Evolutionary conservation across 2,797 vertebrate genomes (phyloP), one percentile per base, ranked within the genome.

Genomic region (Sphenodon punctatus): DNA sequence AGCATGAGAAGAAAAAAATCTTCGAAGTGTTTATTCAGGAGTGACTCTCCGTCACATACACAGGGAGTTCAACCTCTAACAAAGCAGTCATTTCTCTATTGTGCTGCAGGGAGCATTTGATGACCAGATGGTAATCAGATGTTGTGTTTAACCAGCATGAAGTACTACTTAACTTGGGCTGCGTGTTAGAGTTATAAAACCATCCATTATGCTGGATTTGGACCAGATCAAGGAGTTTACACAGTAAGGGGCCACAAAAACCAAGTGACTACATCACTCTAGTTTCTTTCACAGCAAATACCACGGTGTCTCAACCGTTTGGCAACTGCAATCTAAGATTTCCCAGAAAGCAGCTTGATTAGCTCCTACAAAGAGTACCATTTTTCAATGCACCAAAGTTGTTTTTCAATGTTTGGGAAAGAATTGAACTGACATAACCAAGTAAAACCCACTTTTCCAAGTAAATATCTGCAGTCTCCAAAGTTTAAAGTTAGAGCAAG

Each of bases 361-460:
- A 78, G 39, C 36, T 20, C 2, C 72, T 43, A 68, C 2, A 73
- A 78, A 75, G 41, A 63, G 46, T 3, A 8, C 7, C 10, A n/a
- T 15, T 20, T 75, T 74, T 34, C 30, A 60, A 12, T 1, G 0
- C 59, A 30, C 16, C 41, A 23, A 49, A 36, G 17, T 22, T 43
- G 67, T 16, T 30, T 14, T 32, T 42, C 56, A 39, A 43, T 51
- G 86, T 78, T 67, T 70, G 27, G 34, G n/a, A n/a, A n/a, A n/a
- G n/a, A n/a, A n/a, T n/a, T n/a, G n/a, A n/a, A n/a, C n/a, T n/a
- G n/a, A n/a, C n/a, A n/a, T n/a, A n/a, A n/a, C n/a, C n/a, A n/a
- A n/a, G n/a, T n/a, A n/a, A n/a, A n/a, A n/a, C n/a, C n/a, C 16
- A 73, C 55, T 74, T 70, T 74, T 66, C 12, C 25, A 87, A 64